phyloP scores from a whole-genome alignment of 2,888 invertebrate species.

The Diplazon laetatorius region DNA sequence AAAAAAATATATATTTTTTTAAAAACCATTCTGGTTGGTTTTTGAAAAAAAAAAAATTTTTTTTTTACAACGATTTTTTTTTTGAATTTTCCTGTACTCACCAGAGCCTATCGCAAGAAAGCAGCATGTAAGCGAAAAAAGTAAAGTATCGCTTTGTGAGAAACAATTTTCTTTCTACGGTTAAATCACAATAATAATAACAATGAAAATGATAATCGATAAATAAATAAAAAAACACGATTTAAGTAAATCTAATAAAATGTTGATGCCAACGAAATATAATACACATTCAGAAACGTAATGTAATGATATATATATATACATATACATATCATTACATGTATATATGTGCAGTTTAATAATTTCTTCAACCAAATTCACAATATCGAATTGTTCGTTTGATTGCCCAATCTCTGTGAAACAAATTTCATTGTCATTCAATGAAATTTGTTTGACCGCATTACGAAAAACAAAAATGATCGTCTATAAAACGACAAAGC shows the following conservation, averaged over 20 bases:
- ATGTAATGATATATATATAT: slow-evolving; percentile 51
- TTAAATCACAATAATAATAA: slow-evolving; percentile 56
- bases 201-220: slow-evolving; percentile 51
- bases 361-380: slow-evolving; percentile 57
- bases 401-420: slow-evolving; percentile 37
- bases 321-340: no score
- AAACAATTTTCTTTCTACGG: slow-evolving; percentile 62
- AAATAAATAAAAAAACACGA: slow-evolving; percentile 44
- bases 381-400: slow-evolving; percentile 56
- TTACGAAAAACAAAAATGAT: not conserved
- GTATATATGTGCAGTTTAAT: no score
- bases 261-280: slow-evolving; percentile 57
- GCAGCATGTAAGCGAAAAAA: slow-evolving; percentile 77
- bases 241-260: slow-evolving; percentile 50
- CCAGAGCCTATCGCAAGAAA: slow-evolving; percentile 80
- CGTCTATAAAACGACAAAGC: not conserved
- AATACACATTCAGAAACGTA: slow-evolving; percentile 62
- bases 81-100: slow-evolving; percentile 72
- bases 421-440: not conserved
- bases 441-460: not conserved
- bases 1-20: not conserved
- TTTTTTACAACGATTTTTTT: slow-evolving; percentile 36
- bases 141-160: slow-evolving; percentile 66
- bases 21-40: not conserved
- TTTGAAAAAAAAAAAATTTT: no score